Conservation (phyloP, 2,888 invertebrate genomes). For the Drosophila testacea region DNA sequence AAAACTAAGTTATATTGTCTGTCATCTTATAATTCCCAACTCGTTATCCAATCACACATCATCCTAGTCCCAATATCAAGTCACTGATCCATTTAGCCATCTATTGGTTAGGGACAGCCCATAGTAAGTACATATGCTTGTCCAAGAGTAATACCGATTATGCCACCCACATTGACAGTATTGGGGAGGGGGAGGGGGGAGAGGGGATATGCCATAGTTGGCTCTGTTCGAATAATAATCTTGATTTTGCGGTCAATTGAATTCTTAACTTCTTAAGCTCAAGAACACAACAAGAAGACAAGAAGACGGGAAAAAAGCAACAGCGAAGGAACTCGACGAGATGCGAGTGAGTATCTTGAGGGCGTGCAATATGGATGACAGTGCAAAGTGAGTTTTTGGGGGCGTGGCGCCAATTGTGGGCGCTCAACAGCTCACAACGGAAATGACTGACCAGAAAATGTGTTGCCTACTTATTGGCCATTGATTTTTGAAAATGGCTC, state of each 20-base stretch:
- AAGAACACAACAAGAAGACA: conserved; percentile 61
- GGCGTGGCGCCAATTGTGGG: conserved; percentile 34
- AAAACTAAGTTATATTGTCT: conserved; percentile 32
- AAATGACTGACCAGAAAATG: conserved; percentile 73
- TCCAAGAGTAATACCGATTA: conserved; percentile 16
- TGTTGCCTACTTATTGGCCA: conserved; percentile 78
- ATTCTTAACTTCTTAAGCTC: conserved; percentile 77
- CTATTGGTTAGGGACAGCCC: background rate
- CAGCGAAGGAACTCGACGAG: conserved; percentile 21
- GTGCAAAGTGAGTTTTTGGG: conserved; percentile 39
- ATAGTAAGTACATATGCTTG: conserved; percentile 43
- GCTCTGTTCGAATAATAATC: conserved; percentile 76
- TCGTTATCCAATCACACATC: conserved; percentile 55
- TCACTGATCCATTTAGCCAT: conserved; percentile 27
- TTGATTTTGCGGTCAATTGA: conserved; percentile 84
- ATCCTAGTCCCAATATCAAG: conserved; percentile 35
- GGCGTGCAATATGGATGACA: conserved; percentile 74
- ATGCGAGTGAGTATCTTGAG: conserved; percentile 61
- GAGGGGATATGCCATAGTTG: background rate
- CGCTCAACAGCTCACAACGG: conserved; percentile 57
- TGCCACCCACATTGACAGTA: conserved; percentile 22
- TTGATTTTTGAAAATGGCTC: conserved; percentile 67
- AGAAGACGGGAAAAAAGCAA: conserved; percentile 11
- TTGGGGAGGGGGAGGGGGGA: background rate
- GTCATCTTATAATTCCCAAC: conserved; percentile 54